Evolutionary conservation across 1,140 invertebrate genomes (phyloP), one percentile per base, ranked within the genome.

Genomic region (Conus ventricosus): DNA sequence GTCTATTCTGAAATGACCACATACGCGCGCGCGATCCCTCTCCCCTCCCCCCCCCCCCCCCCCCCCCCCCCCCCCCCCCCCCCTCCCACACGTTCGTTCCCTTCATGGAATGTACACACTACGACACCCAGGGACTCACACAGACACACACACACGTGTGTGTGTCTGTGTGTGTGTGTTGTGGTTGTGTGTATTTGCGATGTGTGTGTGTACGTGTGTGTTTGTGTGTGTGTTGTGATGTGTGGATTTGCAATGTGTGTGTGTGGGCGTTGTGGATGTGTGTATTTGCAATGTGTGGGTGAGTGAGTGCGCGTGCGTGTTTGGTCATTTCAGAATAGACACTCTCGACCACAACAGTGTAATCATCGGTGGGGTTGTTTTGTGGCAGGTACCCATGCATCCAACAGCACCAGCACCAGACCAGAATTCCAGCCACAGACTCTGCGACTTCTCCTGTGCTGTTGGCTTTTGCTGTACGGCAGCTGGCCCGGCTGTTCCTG

Each of bases 401-500:
- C 80, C 80, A 81, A 81, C 80, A 81, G 80, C 54, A 81, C 80
- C 5, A 23, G 80, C 13, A 27, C 17, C 51, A 53, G 80, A 20
- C 27, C 7, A 5, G 39, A 81, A 17, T 81, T 81, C 39, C 80
- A 81, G 51, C 80, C 80, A 15, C 80, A 81, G 51, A 54, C 39
- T 81, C 80, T 81, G 39, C 51, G 80, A 8, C 51, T 81, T 39
- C 80, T 81, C 51, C 51, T 81, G 39, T 81, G 80, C 51, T 81
- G 80, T 17, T 81, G 80, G 80, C 51, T 81, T 11, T 17, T 81
- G 39, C 80, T 81, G 13, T 81, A 81, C 80, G 80, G 80, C 51
- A 54, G 13, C 15, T 81, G 80, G 80, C 80, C 80, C 15, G 5
- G 80, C 51, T 81, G 76, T 63, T 63, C 17, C 60, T 63, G 60